Conservation (phyloP, 2,113 vertebrate genomes). For the Phyllostomus hastatus region DNA sequence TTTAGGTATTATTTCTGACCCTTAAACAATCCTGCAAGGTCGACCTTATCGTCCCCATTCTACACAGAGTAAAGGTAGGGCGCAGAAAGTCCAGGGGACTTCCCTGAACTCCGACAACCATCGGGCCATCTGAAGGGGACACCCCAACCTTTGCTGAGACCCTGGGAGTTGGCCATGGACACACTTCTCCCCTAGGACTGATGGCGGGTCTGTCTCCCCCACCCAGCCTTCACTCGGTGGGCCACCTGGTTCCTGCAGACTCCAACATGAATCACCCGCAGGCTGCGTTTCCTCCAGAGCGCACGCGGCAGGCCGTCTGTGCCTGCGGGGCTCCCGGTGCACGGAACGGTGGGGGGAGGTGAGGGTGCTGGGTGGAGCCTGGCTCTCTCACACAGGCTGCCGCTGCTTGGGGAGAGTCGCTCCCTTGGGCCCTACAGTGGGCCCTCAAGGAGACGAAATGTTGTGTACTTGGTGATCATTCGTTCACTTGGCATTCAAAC, state of each 20-base stretch:
- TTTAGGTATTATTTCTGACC: background rate
- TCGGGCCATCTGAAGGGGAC: background rate
- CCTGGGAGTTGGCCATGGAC: background rate
- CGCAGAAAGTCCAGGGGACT: background rate
- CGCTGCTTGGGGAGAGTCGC: background rate
- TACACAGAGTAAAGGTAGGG: background rate
- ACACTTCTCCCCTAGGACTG: background rate
- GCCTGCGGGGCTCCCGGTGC: accelerated
- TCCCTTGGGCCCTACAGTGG: background rate
- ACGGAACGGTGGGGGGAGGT: background rate
- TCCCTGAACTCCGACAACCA: background rate
- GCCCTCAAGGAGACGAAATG: background rate
- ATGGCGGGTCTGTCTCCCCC: background rate
- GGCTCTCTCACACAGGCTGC: background rate
- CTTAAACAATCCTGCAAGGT: background rate
- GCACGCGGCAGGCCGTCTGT: background rate
- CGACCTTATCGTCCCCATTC: background rate
- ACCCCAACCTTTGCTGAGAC: background rate
- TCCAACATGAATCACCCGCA: background rate
- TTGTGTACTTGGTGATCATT: background rate
- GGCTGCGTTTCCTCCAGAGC: background rate
- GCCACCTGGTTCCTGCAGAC: background rate
- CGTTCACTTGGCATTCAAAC: background rate
- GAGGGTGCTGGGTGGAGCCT: background rate
- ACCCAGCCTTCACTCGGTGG: background rate